A percentile compares a stretch with the other conserved stretches of the same genome.
Evolutionary conservation across 2,797 vertebrate species (phyloP).

Genomic region (Notamacropus eugenii): DNA sequence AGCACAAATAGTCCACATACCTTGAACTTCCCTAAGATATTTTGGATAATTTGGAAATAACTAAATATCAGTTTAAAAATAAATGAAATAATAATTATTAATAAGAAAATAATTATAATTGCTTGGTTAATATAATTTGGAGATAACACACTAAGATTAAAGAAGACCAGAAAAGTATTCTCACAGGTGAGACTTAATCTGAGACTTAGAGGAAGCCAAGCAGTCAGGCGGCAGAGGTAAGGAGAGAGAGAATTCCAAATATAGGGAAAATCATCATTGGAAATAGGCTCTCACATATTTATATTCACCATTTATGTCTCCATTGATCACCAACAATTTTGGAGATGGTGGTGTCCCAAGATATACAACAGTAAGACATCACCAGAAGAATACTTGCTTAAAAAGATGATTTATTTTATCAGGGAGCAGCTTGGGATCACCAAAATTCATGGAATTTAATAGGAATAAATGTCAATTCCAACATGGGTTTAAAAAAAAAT

Average conservation of each 20-base stretch:
- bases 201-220: neutral
- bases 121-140: neutral
- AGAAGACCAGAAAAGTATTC: neutral
- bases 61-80: neutral
- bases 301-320: neutral
- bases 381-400: neutral
- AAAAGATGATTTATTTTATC: too few relatives aligned
- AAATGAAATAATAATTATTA: too few relatives aligned
- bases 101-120: neutral
- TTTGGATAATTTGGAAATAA: neutral
- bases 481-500: neutral
- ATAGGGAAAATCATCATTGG: neutral
- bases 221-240: neutral
- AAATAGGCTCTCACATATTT: neutral
- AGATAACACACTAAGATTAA: neutral
- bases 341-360: neutral
- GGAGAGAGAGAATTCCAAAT: neutral
- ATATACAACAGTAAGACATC: neutral
- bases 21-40: neutral
- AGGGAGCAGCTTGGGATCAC: neutral
- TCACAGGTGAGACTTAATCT: neutral
- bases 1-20: neutral
- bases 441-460: neutral
- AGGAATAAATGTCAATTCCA: neutral
- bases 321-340: neutral